These are phyloP conservation scores for Ranitomeya imitator DNA, from an alignment of 2,113 vertebrate species.

Conservation along the genomic window DNA sequence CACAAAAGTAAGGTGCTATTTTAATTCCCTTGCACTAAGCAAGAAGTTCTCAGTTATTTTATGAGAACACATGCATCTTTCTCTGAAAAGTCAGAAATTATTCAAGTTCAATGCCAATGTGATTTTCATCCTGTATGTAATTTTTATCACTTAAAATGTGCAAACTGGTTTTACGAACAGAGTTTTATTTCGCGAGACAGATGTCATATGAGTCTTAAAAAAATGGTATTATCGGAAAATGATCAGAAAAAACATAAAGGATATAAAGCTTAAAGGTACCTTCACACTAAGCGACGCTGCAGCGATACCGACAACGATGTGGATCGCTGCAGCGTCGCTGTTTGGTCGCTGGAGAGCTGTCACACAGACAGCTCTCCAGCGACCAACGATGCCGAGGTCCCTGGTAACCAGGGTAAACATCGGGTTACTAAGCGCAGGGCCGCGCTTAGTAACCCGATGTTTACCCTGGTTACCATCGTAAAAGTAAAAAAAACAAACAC, in stretches of 20 bases:
- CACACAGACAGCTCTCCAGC: too few relatives aligned
- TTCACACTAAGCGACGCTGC: too few relatives aligned
- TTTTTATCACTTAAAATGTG: not conserved
- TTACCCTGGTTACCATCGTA: too few relatives aligned
- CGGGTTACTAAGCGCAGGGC: too few relatives aligned
- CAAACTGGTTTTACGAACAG: not conserved
- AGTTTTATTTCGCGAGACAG: not conserved
- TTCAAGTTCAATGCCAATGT: not conserved
- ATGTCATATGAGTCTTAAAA: not conserved
- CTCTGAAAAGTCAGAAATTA: not conserved
- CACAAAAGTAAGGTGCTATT: slow-evolving; percentile 35
- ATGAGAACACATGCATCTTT: not conserved
- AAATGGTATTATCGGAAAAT: not conserved
- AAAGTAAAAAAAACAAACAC: too few relatives aligned
- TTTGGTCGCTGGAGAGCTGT: too few relatives aligned
- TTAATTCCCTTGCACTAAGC: slow-evolving; percentile 14
- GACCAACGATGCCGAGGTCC: too few relatives aligned
- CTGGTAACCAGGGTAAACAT: too few relatives aligned
- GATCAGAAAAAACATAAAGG: not conserved
- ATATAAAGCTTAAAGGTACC: too few relatives aligned
- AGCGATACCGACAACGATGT: too few relatives aligned
- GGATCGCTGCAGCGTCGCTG: too few relatives aligned
- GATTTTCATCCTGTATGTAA: not conserved
- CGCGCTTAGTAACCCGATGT: too few relatives aligned
- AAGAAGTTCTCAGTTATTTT: not conserved